phyloP scores from a whole-genome alignment of 2,797 vertebrate species.

The Muraenolepis orangiensis region DNA sequence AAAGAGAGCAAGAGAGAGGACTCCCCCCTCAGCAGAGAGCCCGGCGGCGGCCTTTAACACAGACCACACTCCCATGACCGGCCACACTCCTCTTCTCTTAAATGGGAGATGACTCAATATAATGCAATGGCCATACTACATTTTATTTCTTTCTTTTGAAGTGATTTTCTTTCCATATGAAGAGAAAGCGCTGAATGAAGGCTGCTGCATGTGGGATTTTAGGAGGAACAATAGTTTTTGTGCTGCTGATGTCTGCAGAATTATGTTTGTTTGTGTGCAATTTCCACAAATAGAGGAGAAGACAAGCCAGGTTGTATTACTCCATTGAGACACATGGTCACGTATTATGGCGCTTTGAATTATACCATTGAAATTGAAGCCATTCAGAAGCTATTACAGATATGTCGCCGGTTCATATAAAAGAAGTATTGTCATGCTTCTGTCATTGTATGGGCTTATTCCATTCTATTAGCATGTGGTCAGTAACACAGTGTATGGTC shows the following conservation, averaged over 20 bases:
- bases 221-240: neutral
- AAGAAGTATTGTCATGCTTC: neutral
- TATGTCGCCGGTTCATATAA: neutral
- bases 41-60: no score
- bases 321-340: neutral
- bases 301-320: conserved; percentile 1
- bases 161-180: neutral
- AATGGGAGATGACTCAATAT: neutral
- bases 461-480: conserved; percentile 1
- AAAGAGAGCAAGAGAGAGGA: no score
- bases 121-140: conserved; percentile 12
- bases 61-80: no score
- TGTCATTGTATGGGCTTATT: neutral
- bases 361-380: neutral
- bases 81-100: neutral
- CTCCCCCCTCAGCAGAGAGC: neutral
- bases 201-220: neutral
- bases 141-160: neutral
- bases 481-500: neutral
- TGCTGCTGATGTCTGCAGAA: neutral
- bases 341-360: neutral
- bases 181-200: conserved; percentile 5
- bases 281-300: neutral
- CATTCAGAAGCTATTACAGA: conserved; percentile 4
- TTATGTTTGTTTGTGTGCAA: neutral